Evolutionary conservation across 1,140 invertebrate genomes (phyloP).

Genomic region (Apis cerana): DNA sequence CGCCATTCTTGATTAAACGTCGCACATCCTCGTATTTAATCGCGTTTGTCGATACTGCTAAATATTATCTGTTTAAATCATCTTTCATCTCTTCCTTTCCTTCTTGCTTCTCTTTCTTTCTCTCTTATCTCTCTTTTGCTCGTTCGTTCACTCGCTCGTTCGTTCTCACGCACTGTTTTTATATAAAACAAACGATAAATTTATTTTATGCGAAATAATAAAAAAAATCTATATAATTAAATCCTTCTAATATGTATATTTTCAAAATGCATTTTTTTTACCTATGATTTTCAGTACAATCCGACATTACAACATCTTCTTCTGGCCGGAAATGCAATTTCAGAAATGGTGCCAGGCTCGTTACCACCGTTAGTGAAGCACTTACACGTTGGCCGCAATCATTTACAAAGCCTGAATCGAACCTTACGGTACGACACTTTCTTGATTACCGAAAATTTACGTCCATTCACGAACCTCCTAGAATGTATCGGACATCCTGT

Average conservation of each 20-base stretch:
- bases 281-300: constrained; percentile 83
- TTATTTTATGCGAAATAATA: not conserved
- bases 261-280: not conserved
- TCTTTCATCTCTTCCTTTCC: not conserved
- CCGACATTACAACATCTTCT: constrained; percentile 86
- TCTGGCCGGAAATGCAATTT: constrained; percentile 87
- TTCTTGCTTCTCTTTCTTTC: not conserved
- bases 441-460: constrained; percentile 16
- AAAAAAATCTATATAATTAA: not conserved
- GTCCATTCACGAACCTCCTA: not conserved
- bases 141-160: no score
- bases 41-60: not conserved
- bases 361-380: constrained; percentile 85
- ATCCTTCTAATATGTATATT: not conserved
- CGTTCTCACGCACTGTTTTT: not conserved
- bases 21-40: constrained; percentile 19
- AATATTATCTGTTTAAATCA: constrained; percentile 1
- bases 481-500: constrained; percentile 53
- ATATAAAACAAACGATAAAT: not conserved
- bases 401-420: constrained; percentile 87
- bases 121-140: not conserved
- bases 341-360: constrained; percentile 85
- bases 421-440: constrained; percentile 82
- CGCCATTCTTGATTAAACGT: constrained; percentile 17
- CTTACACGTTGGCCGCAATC: constrained; percentile 88